phyloP scores from a whole-genome alignment of 2,797 vertebrate species.

The Mormyrus hasselquistii region DNA sequence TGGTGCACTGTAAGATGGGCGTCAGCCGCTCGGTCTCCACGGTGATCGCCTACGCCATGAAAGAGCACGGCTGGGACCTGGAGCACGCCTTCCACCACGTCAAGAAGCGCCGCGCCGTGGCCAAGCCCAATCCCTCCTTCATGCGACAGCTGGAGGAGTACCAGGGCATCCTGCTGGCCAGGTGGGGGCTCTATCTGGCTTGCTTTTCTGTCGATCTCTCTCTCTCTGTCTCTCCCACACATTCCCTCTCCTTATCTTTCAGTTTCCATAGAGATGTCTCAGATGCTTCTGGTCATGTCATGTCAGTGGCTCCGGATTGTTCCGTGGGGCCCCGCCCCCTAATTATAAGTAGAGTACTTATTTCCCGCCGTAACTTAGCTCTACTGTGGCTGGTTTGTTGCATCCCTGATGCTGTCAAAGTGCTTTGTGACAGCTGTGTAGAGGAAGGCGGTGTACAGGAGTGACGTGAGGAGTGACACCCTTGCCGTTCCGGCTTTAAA shows the following conservation, averaged over 20 bases:
- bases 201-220: background rate
- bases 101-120: constrained; percentile 83
- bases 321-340: background rate
- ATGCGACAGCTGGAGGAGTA: constrained; percentile 97
- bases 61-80: constrained; percentile 95
- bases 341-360: background rate
- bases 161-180: constrained; percentile 93
- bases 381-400: background rate
- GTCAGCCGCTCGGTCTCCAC: constrained; percentile 95
- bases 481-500: background rate
- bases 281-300: background rate
- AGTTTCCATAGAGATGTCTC: background rate
- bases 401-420: background rate
- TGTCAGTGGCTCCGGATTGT: background rate
- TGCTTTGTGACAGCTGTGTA: background rate
- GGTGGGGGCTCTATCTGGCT: constrained; percentile 55
- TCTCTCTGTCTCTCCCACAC: background rate
- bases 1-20: constrained; percentile 98
- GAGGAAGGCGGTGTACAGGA: background rate
- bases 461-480: background rate
- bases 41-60: constrained; percentile 96
- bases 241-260: background rate
- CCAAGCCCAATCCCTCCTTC: constrained; percentile 95
- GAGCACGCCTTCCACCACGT: constrained; percentile 85
- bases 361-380: background rate